Evolutionary conservation across 2,113 vertebrate species (phyloP), one percentile per base, ranked within the genome.

Genomic region (Egretta garzetta): DNA sequence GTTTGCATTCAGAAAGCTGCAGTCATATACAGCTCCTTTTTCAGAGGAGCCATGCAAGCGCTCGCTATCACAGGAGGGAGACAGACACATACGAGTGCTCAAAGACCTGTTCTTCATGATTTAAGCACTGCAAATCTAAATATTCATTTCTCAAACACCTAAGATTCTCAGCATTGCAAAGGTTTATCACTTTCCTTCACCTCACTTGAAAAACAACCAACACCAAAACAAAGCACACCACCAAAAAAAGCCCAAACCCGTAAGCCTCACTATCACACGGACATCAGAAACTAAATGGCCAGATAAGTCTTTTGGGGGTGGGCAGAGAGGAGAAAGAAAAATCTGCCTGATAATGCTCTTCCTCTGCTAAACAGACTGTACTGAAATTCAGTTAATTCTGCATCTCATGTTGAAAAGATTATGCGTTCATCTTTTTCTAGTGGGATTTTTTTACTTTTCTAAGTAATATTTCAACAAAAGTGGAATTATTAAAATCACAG

Each of bases 371-470:
- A 73, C 12, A 80, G 28, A 56, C 24, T 33, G 13, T 1, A 59
- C 10, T 0, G 1, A 68, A 90, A 63, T 33, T 60, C 76, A 45
- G 64, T 82, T 59, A 84, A 56, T 59, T 86, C 45, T 68, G 39
- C 45, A 76, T 45, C 56, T 26, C 24, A 9, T 21, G 21, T 28
- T 47, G 70, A 76, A 68, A 94, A 58, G 59, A 81, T 64, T 39
- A 81, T 0, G 9, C 26, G 35, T 62, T 58, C 70, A 33, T 45
- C 39, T 60, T 68, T 49, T 72, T 37, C 45, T 35, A 28, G 26
- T 5, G 33, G 7, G 32, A 80, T 79, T 96, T 83, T 95, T 95
- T 71, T 67, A 75, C 33, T 94, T 88, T 74, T 63, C 55, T 22
- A 76, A 58, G 62, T 32, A 84, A n/a, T 56, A 82, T 86, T 83